Evolutionary conservation across 1,140 invertebrate genomes (phyloP).

Genomic region (Drosophila pallidifrons): DNA sequence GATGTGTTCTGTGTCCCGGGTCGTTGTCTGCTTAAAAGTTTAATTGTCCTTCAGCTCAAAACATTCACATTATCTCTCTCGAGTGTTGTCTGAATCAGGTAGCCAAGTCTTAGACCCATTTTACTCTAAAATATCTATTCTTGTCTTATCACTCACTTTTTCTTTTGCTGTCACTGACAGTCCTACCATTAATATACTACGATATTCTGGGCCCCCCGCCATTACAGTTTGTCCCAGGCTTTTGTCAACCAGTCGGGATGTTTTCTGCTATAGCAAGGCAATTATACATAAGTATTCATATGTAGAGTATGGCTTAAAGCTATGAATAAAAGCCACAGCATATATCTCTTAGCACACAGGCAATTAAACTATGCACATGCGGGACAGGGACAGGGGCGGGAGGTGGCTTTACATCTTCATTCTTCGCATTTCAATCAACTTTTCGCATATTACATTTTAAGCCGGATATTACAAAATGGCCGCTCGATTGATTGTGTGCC

Average conservation of each 20-base stretch:
- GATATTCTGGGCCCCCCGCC: background rate
- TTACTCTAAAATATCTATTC: constrained; percentile 27
- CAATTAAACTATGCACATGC: constrained; percentile 65
- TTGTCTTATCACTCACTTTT: constrained; percentile 46
- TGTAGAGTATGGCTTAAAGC: background rate
- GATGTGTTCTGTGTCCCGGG: constrained; percentile 1
- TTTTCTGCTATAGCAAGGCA: constrained; percentile 12
- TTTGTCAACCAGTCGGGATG: constrained; percentile 28
- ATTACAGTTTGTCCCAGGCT: constrained; percentile 22
- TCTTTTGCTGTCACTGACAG: constrained; percentile 42
- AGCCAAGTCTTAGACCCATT: background rate
- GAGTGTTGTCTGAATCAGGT: constrained; percentile 12
- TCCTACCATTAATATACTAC: constrained; percentile 15
- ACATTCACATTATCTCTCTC: constrained; percentile 18
- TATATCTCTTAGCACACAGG: constrained; percentile 20
- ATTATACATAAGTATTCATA: constrained; percentile 27
- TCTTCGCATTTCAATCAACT: constrained; percentile 52
- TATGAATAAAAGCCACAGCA: background rate
- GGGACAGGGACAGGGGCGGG: background rate
- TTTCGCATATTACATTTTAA: constrained; percentile 74
- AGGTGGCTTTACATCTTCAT: constrained; percentile 5
- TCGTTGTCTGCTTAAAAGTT: constrained; percentile 76
- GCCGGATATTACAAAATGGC: constrained; percentile 78
- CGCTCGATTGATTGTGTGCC: constrained; percentile 60
- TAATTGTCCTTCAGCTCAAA: constrained; percentile 59